These are phyloP conservation scores for Drosophila hawaiiensis DNA, from an alignment of 2,888 invertebrate species.

Conservation along the genomic window DNA sequence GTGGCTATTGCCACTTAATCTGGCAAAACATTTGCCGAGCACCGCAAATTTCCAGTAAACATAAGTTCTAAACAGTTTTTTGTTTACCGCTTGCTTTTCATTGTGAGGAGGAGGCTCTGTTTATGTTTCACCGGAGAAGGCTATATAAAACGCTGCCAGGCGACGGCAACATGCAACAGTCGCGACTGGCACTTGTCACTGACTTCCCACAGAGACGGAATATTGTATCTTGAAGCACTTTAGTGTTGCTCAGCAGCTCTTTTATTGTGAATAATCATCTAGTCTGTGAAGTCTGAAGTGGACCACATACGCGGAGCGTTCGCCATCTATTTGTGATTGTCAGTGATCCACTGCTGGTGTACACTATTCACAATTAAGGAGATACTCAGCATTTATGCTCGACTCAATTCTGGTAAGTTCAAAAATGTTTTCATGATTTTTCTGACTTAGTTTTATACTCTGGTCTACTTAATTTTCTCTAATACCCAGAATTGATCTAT, in stretches of 20 bases:
- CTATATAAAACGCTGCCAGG: conserved; percentile 21
- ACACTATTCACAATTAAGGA: not conserved
- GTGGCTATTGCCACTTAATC: conserved; percentile 5
- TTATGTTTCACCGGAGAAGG: not conserved
- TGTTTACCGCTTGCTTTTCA: not conserved
- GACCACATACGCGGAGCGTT: not conserved
- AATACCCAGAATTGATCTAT: not conserved
- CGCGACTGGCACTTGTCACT: conserved; percentile 6
- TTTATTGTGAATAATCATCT: not conserved
- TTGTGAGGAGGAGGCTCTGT: not conserved
- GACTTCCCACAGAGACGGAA: not conserved
- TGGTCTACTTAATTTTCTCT: not conserved
- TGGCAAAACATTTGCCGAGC: conserved; percentile 33
- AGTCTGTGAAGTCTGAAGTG: not conserved
- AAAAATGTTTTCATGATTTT: not conserved
- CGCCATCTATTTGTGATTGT: not conserved
- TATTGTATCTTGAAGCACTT: not conserved
- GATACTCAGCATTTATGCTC: not conserved
- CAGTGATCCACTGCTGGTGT: not conserved
- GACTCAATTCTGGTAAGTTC: not conserved
- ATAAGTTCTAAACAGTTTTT: conserved; percentile 24
- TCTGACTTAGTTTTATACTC: not conserved
- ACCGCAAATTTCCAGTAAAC: conserved; percentile 6
- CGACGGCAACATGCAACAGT: conserved; percentile 10
- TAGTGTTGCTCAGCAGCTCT: not conserved